Evolutionary conservation across 2,113 vertebrate genomes (phyloP).

Genomic region (Paratilapia polleni): DNA sequence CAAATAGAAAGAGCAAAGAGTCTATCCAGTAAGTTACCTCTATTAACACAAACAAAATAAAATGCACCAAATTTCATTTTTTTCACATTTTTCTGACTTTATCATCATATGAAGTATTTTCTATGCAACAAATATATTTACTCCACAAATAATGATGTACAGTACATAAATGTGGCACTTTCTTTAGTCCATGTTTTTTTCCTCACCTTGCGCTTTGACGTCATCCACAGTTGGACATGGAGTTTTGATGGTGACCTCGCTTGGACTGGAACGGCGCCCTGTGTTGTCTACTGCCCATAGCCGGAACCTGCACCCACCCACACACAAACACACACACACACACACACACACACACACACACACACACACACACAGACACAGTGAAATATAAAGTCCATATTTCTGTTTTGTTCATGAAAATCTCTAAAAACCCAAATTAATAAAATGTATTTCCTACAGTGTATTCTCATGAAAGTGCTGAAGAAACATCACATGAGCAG

Average conservation of each 20-base stretch:
- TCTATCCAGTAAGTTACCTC: conserved; percentile 15
- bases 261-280: conserved; percentile 91
- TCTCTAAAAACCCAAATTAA: not conserved
- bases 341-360: not conserved
- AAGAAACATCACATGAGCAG: not conserved
- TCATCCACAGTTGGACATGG: conserved; percentile 97
- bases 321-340: not conserved
- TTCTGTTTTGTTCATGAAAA: not conserved
- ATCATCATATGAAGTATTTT: not conserved
- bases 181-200: not conserved
- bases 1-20: not conserved
- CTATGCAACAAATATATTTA: not conserved
- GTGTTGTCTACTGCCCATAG: conserved; percentile 98
- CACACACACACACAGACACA: not conserved
- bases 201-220: conserved; percentile 96
- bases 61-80: not conserved
- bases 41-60: not conserved
- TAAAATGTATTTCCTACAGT: not conserved
- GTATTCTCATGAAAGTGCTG: not conserved
- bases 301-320: conserved; percentile 85
- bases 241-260: conserved; percentile 93
- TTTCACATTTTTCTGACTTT: not conserved
- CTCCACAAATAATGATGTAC: not conserved
- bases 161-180: not conserved
- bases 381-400: not conserved